These are phyloP conservation scores for Rhea pennata DNA, from an alignment of 2,113 vertebrate species.

Conservation along the genomic window DNA sequence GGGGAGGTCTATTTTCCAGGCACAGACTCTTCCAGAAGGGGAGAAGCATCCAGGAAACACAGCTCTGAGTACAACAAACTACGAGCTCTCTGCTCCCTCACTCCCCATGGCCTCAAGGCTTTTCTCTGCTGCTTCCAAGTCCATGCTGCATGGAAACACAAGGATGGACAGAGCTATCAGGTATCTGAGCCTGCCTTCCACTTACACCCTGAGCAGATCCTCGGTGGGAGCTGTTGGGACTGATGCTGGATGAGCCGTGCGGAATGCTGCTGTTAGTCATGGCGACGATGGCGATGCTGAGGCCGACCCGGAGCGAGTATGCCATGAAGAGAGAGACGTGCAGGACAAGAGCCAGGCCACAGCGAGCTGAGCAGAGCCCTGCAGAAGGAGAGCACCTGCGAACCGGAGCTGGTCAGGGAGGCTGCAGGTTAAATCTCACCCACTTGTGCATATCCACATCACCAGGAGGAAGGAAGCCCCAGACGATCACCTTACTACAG, in stretches of 20 bases:
- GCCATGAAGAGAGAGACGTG: conserved; percentile 83
- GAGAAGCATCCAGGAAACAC: not conserved
- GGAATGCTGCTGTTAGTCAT: conserved; percentile 80
- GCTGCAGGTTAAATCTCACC: not conserved
- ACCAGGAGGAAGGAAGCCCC: not conserved
- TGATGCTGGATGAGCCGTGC: not conserved
- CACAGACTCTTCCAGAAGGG: not conserved
- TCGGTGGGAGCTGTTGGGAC: not conserved
- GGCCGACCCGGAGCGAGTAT: conserved; percentile 84
- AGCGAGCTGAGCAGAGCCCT: conserved; percentile 78
- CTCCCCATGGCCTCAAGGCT: not conserved
- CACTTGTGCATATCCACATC: not conserved
- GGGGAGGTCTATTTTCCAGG: not conserved
- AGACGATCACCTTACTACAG: not conserved
- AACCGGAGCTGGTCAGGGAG: not conserved
- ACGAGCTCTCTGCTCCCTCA: not conserved
- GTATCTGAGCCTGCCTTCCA: not conserved
- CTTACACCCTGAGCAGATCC: conserved; percentile 66
- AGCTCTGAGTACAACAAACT: not conserved
- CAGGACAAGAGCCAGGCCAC: conserved; percentile 83
- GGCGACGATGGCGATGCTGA: conserved; percentile 85
- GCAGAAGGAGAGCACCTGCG: not conserved
- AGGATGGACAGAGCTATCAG: not conserved
- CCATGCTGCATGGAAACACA: not conserved
- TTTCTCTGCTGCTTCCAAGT: not conserved